Percentiles rank a stretch among this genome's conserved stretches.
Conservation (phyloP, 1,140 invertebrate species). For the Nixonia krombeini region DNA sequence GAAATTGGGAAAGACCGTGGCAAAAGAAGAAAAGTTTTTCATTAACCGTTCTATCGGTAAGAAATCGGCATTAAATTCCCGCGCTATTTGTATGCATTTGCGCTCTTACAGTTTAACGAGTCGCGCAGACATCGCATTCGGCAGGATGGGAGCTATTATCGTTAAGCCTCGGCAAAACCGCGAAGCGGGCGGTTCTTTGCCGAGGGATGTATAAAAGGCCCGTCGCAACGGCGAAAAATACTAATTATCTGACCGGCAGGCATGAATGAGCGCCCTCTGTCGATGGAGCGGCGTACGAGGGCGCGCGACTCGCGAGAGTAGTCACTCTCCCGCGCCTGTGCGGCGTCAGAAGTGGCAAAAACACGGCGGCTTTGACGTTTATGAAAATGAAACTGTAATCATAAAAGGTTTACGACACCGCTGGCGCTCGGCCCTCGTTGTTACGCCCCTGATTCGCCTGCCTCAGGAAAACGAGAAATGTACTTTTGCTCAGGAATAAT, state of each 20-base stretch:
- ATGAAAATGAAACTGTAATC: slow-evolving; percentile 73
- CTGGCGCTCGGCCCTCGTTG: slow-evolving; percentile 20
- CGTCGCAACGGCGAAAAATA: slow-evolving; percentile 55
- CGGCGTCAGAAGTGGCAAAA: slow-evolving; percentile 55
- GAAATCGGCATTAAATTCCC: too few species aligned
- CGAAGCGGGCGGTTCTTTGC: slow-evolving; percentile 24
- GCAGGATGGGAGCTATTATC: slow-evolving; percentile 30
- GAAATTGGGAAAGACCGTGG: too few species aligned
- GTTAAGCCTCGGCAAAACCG: slow-evolving; percentile 22
- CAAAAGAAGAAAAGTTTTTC: too few species aligned
- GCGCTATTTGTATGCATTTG: slow-evolving; percentile 5
- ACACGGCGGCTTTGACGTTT: slow-evolving; percentile 64
- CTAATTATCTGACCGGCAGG: slow-evolving; percentile 67
- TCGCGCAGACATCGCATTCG: background rate
- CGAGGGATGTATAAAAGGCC: background rate
- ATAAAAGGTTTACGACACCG: slow-evolving; percentile 67
- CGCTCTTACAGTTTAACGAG: slow-evolving; percentile 7
- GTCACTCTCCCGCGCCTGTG: slow-evolving; percentile 25
- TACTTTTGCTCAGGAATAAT: too few species aligned
- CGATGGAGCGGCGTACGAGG: slow-evolving; percentile 12
- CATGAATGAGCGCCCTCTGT: slow-evolving; percentile 42
- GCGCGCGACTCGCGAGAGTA: slow-evolving; percentile 30
- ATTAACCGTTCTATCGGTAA: too few species aligned
- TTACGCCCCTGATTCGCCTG: slow-evolving; percentile 11
- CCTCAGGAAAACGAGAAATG: slow-evolving; percentile 11